These are phyloP conservation scores for Syrphus vitripennis DNA, from an alignment of 2,888 invertebrate species.

Conservation along the genomic window DNA sequence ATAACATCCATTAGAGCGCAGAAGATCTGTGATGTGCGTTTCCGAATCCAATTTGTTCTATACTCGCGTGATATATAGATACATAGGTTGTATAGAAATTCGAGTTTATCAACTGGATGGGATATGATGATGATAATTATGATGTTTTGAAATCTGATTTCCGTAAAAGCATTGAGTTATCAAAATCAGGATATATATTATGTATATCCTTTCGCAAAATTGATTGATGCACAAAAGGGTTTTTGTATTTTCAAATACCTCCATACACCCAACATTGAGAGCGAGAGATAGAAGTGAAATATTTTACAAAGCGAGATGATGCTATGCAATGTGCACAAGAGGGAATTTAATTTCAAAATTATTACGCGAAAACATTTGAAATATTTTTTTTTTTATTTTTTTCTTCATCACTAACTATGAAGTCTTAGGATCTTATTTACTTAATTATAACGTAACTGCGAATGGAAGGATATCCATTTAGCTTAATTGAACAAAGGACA, in stretches of 20 bases:
- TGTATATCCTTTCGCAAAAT: neutral
- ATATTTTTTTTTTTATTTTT: neutral
- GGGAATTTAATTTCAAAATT: conserved; percentile 24
- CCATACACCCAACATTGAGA: neutral
- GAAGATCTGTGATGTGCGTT: conserved; percentile 33
- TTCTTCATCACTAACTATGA: neutral
- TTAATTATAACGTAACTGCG: neutral
- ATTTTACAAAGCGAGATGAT: neutral
- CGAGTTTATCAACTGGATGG: conserved; percentile 1
- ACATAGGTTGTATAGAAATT: neutral
- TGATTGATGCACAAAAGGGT: conserved; percentile 66
- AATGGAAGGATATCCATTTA: neutral
- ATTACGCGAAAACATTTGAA: conserved; percentile 45
- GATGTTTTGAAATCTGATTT: conserved; percentile 62
- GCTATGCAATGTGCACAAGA: neutral
- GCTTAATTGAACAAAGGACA: neutral
- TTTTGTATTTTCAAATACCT: conserved; percentile 28
- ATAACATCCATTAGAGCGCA: conserved; percentile 10
- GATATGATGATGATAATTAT: conserved; percentile 54
- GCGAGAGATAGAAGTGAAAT: neutral
- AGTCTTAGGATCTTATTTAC: neutral
- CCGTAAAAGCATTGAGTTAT: conserved; percentile 65
- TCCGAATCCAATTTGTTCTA: conserved; percentile 56
- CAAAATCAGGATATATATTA: conserved; percentile 61
- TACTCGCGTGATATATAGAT: neutral